Base-by-base conservation (phyloP, 2,797 vertebrate species). In the Danio tinwini region DNA sequence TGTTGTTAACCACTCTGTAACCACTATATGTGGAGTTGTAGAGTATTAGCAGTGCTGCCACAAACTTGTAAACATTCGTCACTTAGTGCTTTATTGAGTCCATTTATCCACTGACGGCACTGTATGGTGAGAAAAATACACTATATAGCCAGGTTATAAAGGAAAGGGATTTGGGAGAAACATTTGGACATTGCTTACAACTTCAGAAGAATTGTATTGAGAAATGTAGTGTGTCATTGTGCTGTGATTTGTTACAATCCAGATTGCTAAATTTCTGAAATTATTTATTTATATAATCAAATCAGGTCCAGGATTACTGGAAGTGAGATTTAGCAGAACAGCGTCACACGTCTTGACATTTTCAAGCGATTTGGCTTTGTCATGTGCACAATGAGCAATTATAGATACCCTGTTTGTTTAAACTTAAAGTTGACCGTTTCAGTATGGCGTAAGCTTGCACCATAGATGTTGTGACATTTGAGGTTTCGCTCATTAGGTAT, bases 41-140 rank as follows among this genome's bases (percentile, higher is more conserved):
- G 29, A 29, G 29, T 29, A 82, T 70, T 65, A 63, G 81, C 71
- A 62, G 72, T 58, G 76, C 76, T 74, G 84, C 85, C 85, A 29
- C 84, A 88, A 87, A 91, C 87, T 92, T 92, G 87, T 87, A 86
- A 93, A 83, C 77, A 86, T 77, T 88, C 86, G 87, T 91, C 83
- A 85, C 79, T 82, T 75, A 76, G 81, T 75, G 87, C 89, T 91
- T 88, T 55, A 88, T 90, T 87, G 84, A 82, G 76, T 56, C 58
- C 64, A 81, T 82, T 76, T 84, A 70, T 53, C 1, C 44, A 87
- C 58, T 56, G 9, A 52, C 68, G 49, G 56, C 39, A 67, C 13
- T 72, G 58, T 81, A 5, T 14, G 68, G 71, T 78, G 45, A 68
- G 9, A 71, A 56, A 55, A 67, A 63, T 21, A 50, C 68, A 62